These are phyloP conservation scores for Fistularia commersonii DNA, from an alignment of 2,797 vertebrate genomes.

Conservation along the genomic window DNA sequence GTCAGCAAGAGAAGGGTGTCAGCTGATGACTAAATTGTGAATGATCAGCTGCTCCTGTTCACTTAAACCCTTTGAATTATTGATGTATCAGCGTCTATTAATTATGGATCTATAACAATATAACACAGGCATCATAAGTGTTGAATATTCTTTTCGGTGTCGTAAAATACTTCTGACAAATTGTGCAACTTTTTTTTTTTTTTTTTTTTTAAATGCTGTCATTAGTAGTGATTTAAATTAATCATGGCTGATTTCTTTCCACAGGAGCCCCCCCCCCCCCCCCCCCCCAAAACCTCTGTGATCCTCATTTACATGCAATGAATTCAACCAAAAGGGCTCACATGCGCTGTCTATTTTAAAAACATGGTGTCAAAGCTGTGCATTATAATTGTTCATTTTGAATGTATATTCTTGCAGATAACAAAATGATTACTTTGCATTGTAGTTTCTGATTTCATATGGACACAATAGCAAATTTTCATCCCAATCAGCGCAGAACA, in stretches of 20 bases:
- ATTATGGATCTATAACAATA: neutral
- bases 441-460: constrained; percentile 75
- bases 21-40: constrained; percentile 88
- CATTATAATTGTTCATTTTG: constrained; percentile 60
- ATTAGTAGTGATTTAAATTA: constrained; percentile 24
- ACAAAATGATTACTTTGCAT: constrained; percentile 75
- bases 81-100: constrained; percentile 34
- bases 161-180: constrained; percentile 9
- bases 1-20: constrained; percentile 75
- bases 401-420: constrained; percentile 66
- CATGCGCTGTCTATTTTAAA: constrained; percentile 19
- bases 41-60: constrained; percentile 86
- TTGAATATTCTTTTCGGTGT: neutral
- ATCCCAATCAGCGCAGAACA: constrained; percentile 99
- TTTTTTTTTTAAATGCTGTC: neutral
- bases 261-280: neutral
- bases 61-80: constrained; percentile 52
- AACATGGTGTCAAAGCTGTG: constrained; percentile 38
- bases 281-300: constrained; percentile 18
- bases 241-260: constrained; percentile 23
- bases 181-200: neutral
- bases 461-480: constrained; percentile 90
- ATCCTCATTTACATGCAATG: constrained; percentile 29
- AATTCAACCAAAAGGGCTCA: constrained; percentile 23
- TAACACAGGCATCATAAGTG: constrained; percentile 13